Evolutionary conservation across 2,888 invertebrate genomes (phyloP).

Genomic region (Megalurothrips usitatus): DNA sequence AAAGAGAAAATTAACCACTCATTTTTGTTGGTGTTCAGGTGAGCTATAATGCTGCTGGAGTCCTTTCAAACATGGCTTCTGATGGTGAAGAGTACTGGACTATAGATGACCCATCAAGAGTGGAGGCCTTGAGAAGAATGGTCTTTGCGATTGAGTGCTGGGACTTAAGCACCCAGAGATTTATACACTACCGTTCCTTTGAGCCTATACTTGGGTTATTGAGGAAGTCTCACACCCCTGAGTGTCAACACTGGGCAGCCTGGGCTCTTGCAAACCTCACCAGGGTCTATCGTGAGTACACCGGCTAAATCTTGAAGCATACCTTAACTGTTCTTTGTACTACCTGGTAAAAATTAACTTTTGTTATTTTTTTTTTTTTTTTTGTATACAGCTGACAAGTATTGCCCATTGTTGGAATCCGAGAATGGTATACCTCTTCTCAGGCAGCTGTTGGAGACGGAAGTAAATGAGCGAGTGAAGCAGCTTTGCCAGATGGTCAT

Average conservation of each 20-base stretch:
- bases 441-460: constrained; percentile 58
- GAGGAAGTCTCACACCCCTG: constrained; percentile 76
- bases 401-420: constrained; percentile 78
- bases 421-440: constrained; percentile 80
- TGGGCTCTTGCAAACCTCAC: constrained; percentile 98
- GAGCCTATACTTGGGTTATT: constrained; percentile 86
- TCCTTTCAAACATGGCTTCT: constrained; percentile 90
- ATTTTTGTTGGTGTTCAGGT: constrained; percentile 51
- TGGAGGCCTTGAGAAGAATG: constrained; percentile 69
- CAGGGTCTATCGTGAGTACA: constrained; percentile 77
- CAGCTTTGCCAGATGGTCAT: constrained; percentile 64
- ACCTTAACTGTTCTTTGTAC: not conserved
- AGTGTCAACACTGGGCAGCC: constrained; percentile 93
- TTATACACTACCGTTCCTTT: constrained; percentile 95
- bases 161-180: constrained; percentile 80
- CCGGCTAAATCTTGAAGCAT: constrained; percentile 37
- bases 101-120: constrained; percentile 64
- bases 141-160: constrained; percentile 79
- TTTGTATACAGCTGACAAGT: constrained; percentile 71
- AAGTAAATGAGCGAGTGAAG: constrained; percentile 61
- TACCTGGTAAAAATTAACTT: constrained; percentile 4
- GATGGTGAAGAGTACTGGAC: constrained; percentile 85
- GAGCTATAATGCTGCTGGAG: constrained; percentile 93
- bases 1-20: constrained; percentile 16
- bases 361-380: constrained; percentile 39